phyloP scores from a whole-genome alignment of 2,888 invertebrate species.

The Aleiodes alternator region DNA sequence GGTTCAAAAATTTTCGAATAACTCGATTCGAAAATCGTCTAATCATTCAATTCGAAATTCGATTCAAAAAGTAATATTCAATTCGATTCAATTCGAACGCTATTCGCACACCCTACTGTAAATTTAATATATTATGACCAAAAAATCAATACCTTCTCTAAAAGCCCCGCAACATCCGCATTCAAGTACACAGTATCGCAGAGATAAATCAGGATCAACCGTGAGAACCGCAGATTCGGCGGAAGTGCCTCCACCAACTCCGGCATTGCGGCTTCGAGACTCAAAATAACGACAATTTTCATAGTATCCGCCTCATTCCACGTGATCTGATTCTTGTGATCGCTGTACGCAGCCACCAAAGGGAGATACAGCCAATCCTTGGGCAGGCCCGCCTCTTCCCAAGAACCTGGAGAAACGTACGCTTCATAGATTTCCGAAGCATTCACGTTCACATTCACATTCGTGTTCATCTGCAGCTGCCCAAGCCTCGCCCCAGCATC shows the following conservation, averaged over 20 bases:
- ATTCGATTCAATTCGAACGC: no score
- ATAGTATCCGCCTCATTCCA: conserved; percentile 57
- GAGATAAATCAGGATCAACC: conserved; percentile 68
- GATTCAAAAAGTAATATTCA: no score
- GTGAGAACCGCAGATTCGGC: conserved; percentile 67
- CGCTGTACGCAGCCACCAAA: conserved; percentile 80
- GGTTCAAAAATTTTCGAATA: no score
- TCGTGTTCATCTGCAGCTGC: conserved; percentile 47
- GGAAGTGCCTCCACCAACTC: conserved; percentile 66
- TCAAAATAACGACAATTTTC: conserved; percentile 62
- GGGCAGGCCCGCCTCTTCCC: conserved; percentile 83
- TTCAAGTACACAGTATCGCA: conserved; percentile 67
- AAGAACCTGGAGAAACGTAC: conserved; percentile 66
- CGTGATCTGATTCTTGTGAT: conserved; percentile 65
- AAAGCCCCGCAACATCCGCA: conserved; percentile 53
- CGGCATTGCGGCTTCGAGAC: conserved; percentile 66
- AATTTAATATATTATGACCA: no score
- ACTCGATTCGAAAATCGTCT: no score
- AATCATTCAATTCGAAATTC: no score
- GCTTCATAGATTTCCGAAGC: conserved; percentile 61
- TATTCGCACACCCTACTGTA: no score
- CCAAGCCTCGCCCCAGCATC: conserved; percentile 40
- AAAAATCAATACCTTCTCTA: conserved; percentile 30
- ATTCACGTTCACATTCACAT: conserved; percentile 53
- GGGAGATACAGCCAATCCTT: conserved; percentile 89